A percentile compares a stretch with the other conserved stretches of the same genome.
phyloP scores from a whole-genome alignment of 2,797 vertebrate genomes.

The Propithecus perrieri region DNA sequence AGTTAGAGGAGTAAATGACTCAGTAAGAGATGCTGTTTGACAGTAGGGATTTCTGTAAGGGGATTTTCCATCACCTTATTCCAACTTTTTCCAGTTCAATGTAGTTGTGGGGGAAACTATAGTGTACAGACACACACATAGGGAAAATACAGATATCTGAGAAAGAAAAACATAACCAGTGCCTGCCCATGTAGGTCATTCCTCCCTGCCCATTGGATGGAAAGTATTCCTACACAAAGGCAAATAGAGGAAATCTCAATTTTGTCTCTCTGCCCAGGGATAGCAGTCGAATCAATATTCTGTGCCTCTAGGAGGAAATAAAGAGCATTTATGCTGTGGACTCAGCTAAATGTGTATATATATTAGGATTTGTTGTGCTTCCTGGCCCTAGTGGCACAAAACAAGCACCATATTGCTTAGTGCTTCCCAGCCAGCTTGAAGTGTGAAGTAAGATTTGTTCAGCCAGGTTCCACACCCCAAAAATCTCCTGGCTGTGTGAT shows the following conservation, averaged over 20 bases:
- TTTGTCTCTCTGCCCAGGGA: constrained; percentile 76
- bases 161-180: constrained; percentile 70
- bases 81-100: constrained; percentile 46
- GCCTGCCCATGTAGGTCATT: constrained; percentile 54
- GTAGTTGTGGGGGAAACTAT: not conserved
- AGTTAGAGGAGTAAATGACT: constrained; percentile 75
- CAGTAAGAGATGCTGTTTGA: constrained; percentile 66
- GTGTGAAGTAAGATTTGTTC: constrained; percentile 57
- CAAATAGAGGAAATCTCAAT: constrained; percentile 76
- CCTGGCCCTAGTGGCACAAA: constrained; percentile 65
- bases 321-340: constrained; percentile 70
- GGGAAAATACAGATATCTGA: constrained; percentile 27
- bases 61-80: constrained; percentile 60
- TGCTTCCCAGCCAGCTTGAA: constrained; percentile 56
- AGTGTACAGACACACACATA: not conserved
- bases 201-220: constrained; percentile 70
- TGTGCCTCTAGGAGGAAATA: constrained; percentile 71
- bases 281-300: constrained; percentile 75
- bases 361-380: constrained; percentile 79
- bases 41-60: constrained; percentile 71
- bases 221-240: constrained; percentile 79
- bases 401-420: constrained; percentile 55
- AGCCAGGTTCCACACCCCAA: not conserved
- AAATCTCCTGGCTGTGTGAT: constrained; percentile 33
- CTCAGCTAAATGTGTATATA: constrained; percentile 75